Evolutionary conservation across 2,113 vertebrate genomes (phyloP).

Genomic region (Oreotragus oreotragus): DNA sequence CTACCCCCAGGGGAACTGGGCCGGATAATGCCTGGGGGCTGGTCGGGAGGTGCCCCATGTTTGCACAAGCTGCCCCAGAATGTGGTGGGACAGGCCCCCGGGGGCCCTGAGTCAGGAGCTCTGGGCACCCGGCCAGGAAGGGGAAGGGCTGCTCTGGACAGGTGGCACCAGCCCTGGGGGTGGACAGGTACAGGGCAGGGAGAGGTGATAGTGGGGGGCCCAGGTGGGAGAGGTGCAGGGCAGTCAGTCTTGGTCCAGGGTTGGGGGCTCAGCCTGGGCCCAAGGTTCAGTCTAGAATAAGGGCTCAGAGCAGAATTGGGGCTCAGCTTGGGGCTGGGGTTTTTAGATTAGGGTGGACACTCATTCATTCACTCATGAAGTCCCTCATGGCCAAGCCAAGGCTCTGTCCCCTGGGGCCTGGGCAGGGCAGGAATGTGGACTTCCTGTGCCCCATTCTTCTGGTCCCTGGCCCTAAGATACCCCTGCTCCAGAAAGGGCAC

Average conservation of each 20-base stretch:
- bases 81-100: not conserved
- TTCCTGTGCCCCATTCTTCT: not conserved
- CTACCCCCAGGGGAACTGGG: not conserved
- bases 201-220: not conserved
- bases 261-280: not conserved
- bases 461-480: not conserved
- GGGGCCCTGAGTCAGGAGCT: conserved; percentile 45
- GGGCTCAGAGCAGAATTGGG: not conserved
- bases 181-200: not conserved
- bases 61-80: conserved; percentile 7
- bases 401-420: not conserved
- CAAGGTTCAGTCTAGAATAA: not conserved
- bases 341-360: not conserved
- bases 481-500: not conserved
- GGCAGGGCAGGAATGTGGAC: accelerated
- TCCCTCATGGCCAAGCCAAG: not conserved
- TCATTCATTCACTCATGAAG: not conserved
- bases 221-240: not conserved
- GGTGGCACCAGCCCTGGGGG: not conserved
- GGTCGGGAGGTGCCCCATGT: not conserved
- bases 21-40: not conserved
- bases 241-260: not conserved
- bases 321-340: too few species aligned
- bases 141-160: not conserved
- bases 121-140: not conserved